Evolutionary conservation across 2,888 invertebrate genomes (phyloP).

Genomic region (Ornithoptera priamus): DNA sequence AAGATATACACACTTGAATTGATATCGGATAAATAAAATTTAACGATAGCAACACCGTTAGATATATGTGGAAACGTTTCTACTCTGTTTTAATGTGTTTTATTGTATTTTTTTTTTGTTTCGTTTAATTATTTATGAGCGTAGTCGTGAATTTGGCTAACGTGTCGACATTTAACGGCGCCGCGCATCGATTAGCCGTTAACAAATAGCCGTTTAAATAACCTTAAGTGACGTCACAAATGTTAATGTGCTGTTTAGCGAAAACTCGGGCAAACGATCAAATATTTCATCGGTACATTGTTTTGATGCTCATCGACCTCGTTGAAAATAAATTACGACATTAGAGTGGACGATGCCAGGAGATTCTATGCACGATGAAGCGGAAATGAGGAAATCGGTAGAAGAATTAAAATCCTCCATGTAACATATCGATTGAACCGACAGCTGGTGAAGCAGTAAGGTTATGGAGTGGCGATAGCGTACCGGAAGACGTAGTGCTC

Average conservation of each 20-base stretch:
- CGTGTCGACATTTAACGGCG: constrained; percentile 8
- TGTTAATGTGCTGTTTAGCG: constrained; percentile 7
- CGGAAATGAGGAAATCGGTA: too few species aligned
- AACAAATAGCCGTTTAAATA: not conserved
- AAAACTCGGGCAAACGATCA: too few species aligned
- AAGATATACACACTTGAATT: constrained; percentile 13
- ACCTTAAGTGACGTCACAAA: constrained; percentile 5
- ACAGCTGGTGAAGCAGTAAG: too few species aligned
- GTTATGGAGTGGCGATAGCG: too few species aligned
- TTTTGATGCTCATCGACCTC: too few species aligned
- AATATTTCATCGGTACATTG: too few species aligned
- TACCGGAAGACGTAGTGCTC: too few species aligned
- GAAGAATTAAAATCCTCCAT: too few species aligned
- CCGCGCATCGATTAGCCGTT: not conserved
- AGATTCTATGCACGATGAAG: too few species aligned
- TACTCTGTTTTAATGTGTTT: not conserved
- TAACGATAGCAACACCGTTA: constrained; percentile 10
- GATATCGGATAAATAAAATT: constrained; percentile 20
- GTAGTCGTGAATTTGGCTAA: constrained; percentile 14
- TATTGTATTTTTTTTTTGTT: constrained; percentile 8
- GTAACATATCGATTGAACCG: too few species aligned
- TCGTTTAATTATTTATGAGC: constrained; percentile 9
- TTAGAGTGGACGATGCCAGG: too few species aligned
- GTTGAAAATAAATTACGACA: too few species aligned
- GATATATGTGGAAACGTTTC: constrained; percentile 19